Percentiles rank a stretch among this genome's conserved stretches.
phyloP scores from a whole-genome alignment of 1,140 invertebrate species.

The Aricia agestis region DNA sequence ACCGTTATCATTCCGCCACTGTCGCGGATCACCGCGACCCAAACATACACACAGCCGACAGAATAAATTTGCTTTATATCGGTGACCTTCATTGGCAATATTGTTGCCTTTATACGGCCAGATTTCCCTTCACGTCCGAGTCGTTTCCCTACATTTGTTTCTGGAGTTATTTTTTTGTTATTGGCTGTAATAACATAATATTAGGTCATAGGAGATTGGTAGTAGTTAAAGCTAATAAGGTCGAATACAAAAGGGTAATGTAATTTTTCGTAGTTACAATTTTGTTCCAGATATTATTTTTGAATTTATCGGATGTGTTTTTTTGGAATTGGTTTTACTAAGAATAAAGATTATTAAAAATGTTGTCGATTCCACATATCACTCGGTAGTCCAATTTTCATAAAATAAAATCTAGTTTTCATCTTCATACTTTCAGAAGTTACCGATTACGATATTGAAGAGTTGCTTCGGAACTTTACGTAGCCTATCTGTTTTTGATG shows the following conservation, averaged over 20 bases:
- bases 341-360: too few species aligned
- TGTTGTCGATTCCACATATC: too few species aligned
- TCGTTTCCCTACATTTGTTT: slow-evolving; percentile 38
- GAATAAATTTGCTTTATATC: slow-evolving; percentile 74
- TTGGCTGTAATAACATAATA: slow-evolving; percentile 40
- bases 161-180: slow-evolving; percentile 53
- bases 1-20: slow-evolving; percentile 71
- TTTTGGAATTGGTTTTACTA: too few species aligned
- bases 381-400: too few species aligned
- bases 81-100: slow-evolving; percentile 72
- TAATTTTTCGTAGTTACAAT: slow-evolving; percentile 22
- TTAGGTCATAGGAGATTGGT: slow-evolving; percentile 47
- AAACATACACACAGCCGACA: slow-evolving; percentile 64
- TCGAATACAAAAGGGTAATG: slow-evolving; percentile 30
- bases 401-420: too few species aligned
- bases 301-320: background rate
- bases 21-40: slow-evolving; percentile 71
- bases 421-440: background rate
- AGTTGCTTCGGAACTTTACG: background rate
- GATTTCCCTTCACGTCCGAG: slow-evolving; percentile 45
- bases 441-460: background rate
- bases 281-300: slow-evolving; percentile 17
- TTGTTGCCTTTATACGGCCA: slow-evolving; percentile 65
- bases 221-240: slow-evolving; percentile 41
- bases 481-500: slow-evolving; percentile 6